Evolutionary conservation across 2,113 vertebrate species (phyloP), one percentile per base, ranked within the genome.

Genomic region (Capreolus pygargus): DNA sequence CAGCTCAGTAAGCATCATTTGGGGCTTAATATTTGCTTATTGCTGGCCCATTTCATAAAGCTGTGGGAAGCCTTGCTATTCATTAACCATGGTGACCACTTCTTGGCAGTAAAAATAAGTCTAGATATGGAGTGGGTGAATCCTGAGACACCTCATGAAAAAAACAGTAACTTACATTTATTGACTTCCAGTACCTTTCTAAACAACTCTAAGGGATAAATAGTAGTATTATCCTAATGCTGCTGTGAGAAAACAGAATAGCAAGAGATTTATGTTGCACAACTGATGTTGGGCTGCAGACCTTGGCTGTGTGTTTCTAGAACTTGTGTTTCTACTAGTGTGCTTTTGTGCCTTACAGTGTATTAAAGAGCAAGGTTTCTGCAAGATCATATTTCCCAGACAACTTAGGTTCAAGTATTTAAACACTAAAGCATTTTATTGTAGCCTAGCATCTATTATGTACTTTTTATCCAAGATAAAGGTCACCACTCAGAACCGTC

Each of bases 341-440:
- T 83, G 33, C 52, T 61, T 0, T 57, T 45, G 23, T 84, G 13
- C 52, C 58, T 39, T 55, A 15, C 4, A 19, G 52, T 58, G 19
- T 79, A 86, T 58, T 78, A 64, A 94, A 82, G 10, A 95, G 39
- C 50, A 50, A 60, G 54, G 8, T 85, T 45, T 97, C 61, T 86
- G 55, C 55, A 79, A 55, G 52, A 70, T 57, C 58, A 3, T 70
- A 60, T 88, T 92, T 96, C 23, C n/a, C 25, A 93, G 58, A 86
- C 43, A 70, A 89, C 11, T 67, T 39, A 91, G 64, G 54, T 85
- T 91, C 89, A 89, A 30, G 79, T 83, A 91, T 96, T 96, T 94
- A 93, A 95, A 93, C 21, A 95, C 57, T 85, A 83, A 84, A 57
- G 28, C 70, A 79, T 86, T 79, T 91, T 14, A 91, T 91, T 96